These are phyloP conservation scores for Leptatherina wallacei DNA, from an alignment of 2,797 vertebrate species.

Conservation along the genomic window DNA sequence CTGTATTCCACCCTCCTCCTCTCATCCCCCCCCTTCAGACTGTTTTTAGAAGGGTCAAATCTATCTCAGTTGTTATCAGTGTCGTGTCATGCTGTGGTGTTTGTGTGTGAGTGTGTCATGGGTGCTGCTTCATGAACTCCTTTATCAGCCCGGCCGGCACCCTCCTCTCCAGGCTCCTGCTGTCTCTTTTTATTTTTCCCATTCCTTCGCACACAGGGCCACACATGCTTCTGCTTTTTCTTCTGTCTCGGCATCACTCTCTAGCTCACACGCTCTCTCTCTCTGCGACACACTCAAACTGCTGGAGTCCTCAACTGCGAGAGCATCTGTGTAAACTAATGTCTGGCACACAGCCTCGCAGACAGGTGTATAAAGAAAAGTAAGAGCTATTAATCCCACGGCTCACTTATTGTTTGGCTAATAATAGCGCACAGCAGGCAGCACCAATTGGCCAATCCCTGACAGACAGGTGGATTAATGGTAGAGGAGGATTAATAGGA, in stretches of 20 bases:
- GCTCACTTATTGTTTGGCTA: slow-evolving; percentile 60
- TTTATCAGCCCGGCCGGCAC: slow-evolving; percentile 64
- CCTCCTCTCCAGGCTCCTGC: slow-evolving; percentile 58
- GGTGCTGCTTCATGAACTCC: slow-evolving; percentile 65
- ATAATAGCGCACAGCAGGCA: slow-evolving; percentile 65
- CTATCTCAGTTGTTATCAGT: slow-evolving; percentile 75
- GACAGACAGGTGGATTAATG: slow-evolving; percentile 72
- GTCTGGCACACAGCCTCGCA: slow-evolving; percentile 1
- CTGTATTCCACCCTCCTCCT: slow-evolving; percentile 20
- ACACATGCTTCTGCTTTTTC: slow-evolving; percentile 33
- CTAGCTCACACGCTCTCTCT: neutral
- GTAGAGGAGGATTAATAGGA: slow-evolving; percentile 67
- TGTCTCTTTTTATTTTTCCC: slow-evolving; percentile 67
- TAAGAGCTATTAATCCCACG: slow-evolving; percentile 44
- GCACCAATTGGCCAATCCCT: slow-evolving; percentile 52
- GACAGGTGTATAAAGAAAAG: slow-evolving; percentile 59
- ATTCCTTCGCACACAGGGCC: slow-evolving; percentile 65
- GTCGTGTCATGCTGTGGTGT: slow-evolving; percentile 63
- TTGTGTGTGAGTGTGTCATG: slow-evolving; percentile 54
- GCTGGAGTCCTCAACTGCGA: slow-evolving; percentile 4
- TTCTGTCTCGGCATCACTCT: neutral
- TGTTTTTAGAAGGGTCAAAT: slow-evolving; percentile 72
- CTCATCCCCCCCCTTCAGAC: slow-evolving; percentile 15
- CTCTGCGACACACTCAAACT: neutral
- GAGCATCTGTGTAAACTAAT: slow-evolving; percentile 56